phyloP scores from a whole-genome alignment of 2,113 vertebrate species.

The Poeciliopsis prolifica region DNA sequence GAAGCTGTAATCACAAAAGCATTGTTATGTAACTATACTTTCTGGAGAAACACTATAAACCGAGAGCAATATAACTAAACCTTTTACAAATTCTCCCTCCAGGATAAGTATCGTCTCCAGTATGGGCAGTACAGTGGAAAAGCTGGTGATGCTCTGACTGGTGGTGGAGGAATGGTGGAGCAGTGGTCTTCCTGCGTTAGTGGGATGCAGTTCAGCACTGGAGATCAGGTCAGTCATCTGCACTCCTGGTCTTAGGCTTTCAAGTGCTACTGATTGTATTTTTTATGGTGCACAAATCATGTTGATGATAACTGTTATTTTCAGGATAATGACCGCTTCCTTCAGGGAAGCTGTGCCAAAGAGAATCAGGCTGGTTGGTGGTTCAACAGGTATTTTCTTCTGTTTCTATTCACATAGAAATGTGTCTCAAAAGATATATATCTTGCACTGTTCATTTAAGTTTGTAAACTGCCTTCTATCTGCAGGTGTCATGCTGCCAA shows the following conservation, averaged over 20 bases:
- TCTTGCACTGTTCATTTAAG: not conserved
- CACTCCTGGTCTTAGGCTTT: not conserved
- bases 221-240: slow-evolving; percentile 73
- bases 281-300: not conserved
- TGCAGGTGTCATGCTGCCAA: slow-evolving; percentile 88
- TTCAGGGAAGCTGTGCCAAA: slow-evolving; percentile 85
- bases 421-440: not conserved
- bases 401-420: not conserved
- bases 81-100: slow-evolving; percentile 2
- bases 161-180: slow-evolving; percentile 81
- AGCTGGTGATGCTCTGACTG: slow-evolving; percentile 87
- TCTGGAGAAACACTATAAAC: not conserved
- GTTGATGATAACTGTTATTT: slow-evolving; percentile 1
- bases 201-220: slow-evolving; percentile 90
- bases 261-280: not conserved
- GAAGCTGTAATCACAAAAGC: slow-evolving; percentile 78
- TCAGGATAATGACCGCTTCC: slow-evolving; percentile 86
- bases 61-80: too few relatives aligned
- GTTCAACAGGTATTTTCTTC: slow-evolving; percentile 86
- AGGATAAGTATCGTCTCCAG: slow-evolving; percentile 89
- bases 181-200: slow-evolving; percentile 87
- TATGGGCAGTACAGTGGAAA: slow-evolving; percentile 84
- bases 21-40: not conserved
- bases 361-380: slow-evolving; percentile 90
- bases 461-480: not conserved